Evolutionary conservation across 2,888 invertebrate species (phyloP).

Genomic region (Uloborus plumipes): DNA sequence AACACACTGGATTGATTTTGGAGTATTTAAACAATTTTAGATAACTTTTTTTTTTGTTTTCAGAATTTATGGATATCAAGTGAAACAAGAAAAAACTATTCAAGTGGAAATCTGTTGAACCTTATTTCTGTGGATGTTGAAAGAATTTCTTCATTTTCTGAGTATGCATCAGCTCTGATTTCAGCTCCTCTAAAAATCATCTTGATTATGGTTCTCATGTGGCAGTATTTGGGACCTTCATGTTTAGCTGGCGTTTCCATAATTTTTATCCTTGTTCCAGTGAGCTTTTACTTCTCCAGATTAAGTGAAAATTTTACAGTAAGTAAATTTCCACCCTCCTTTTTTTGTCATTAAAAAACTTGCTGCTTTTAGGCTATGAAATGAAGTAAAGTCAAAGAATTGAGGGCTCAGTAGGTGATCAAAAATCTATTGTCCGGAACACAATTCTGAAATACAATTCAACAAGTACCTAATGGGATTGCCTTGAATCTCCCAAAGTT

Average conservation of each 20-base stretch:
- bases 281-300: conserved; percentile 29
- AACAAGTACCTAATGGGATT: too few species aligned
- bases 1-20: too few species aligned
- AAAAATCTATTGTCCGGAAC: too few species aligned
- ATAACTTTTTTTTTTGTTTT: background rate
- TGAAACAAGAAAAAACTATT: conserved; percentile 20
- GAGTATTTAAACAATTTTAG: too few species aligned
- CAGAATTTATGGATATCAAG: conserved; percentile 43
- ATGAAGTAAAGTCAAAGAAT: too few species aligned
- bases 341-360: too few species aligned
- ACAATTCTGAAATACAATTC: too few species aligned
- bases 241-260: conserved; percentile 40
- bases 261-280: conserved; percentile 28
- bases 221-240: conserved; percentile 40
- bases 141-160: conserved; percentile 25
- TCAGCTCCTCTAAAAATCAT: conserved; percentile 25
- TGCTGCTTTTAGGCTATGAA: too few species aligned
- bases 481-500: too few species aligned
- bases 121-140: conserved; percentile 32
- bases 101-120: conserved; percentile 33
- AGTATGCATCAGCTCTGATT: conserved; percentile 12
- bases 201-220: conserved; percentile 37
- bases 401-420: too few species aligned
- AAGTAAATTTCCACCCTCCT: conserved; percentile 1
- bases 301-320: conserved; percentile 29